Evolutionary conservation across 2,797 vertebrate species (phyloP), one percentile per base, ranked within the genome.

Genomic region (Micromesistius poutassou): DNA sequence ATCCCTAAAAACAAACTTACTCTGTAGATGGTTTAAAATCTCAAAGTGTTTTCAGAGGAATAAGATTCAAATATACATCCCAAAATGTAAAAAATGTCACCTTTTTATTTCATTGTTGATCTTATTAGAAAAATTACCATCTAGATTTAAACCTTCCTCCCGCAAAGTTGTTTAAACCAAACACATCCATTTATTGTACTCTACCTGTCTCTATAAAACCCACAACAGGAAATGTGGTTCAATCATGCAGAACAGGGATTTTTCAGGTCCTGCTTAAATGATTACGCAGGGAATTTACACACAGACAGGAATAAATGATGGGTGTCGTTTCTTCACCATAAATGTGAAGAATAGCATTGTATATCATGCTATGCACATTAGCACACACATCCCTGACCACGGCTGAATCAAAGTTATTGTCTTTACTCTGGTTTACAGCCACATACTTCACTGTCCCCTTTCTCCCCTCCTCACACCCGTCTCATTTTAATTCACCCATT

Each of bases 341-440:
- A 92, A 92, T 70, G 79, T 87, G 82, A 87, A 74, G 78, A 77
- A 90, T 83, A 78, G 50, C 73, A 78, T 84, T 80, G 78, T 89
- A 84, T 80, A 90, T 91, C 85, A 87, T 77, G 79, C 80, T 81
- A 73, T 87, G 90, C 89, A 94, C 93, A 95, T 95, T 94, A 95
- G 89, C 78, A 94, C 95, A 95, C 93, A 91, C 92, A 92, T 89
- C 92, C 93, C 94, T 91, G 94, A 94, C 96, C 94, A 94, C 96
- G 95, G 95, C 95, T 95, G 94, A 96, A 95, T 96, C 96, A 97
- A 96, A 93, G 94, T 94, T 95, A 95, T 92, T 96, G 94, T 96
- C 95, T 97, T 97, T 96, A 95, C 95, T 94, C 92, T 83, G 92
- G 89, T 97, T 98, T 96, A 97, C 93, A 91, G 93, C 94, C 93